These are phyloP conservation scores for Drosophila seguyi DNA, from an alignment of 1,140 invertebrate genomes.

Conservation along the genomic window DNA sequence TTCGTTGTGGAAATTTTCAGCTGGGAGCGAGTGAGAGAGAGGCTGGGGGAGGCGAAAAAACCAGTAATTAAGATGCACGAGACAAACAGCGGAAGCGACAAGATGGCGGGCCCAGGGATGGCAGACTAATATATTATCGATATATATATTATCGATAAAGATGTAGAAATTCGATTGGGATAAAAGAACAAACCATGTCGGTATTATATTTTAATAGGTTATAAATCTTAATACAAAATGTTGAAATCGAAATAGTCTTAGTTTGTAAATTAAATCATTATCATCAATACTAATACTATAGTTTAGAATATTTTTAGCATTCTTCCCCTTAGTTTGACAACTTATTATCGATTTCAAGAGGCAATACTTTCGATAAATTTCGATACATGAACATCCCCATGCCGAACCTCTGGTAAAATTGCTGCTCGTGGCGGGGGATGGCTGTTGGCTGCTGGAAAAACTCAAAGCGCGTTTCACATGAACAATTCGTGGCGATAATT, in stretches of 20 bases:
- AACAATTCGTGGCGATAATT: constrained; percentile 83
- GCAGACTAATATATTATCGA: neutral
- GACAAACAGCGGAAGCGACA: constrained; percentile 78
- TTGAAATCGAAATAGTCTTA: neutral
- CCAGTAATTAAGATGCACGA: constrained; percentile 80
- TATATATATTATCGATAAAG: neutral
- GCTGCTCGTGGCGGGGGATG: constrained; percentile 36
- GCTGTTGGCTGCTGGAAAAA: constrained; percentile 28
- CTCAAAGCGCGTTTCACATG: constrained; percentile 69
- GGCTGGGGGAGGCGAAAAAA: constrained; percentile 29
- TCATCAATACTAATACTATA: no score
- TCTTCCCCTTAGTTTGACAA: neutral
- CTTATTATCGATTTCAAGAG: neutral
- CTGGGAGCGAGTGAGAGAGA: neutral
- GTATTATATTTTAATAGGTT: neutral
- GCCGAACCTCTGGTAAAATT: constrained; percentile 44
- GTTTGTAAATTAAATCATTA: no score
- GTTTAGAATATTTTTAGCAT: no score
- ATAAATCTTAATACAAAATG: neutral
- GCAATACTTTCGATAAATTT: neutral
- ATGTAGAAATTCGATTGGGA: neutral
- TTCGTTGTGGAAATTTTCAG: constrained; percentile 78
- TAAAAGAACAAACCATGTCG: neutral
- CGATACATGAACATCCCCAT: neutral
- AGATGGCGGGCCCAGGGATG: constrained; percentile 51